Evolutionary conservation across 2,888 invertebrate species (phyloP).

Genomic region (Agrypnus murinus): DNA sequence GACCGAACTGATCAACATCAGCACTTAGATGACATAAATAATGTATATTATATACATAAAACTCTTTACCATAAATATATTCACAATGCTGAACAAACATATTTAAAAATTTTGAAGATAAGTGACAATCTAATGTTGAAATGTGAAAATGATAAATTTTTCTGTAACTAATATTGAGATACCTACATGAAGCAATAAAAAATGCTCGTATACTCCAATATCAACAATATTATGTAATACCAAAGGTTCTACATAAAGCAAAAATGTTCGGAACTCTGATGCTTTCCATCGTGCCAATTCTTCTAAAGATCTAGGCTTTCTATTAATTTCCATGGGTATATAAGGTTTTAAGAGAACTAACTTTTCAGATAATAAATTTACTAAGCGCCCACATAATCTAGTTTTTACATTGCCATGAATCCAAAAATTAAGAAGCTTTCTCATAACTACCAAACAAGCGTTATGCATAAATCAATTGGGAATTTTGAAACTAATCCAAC

Average conservation of each 20-base stretch:
- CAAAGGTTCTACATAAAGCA: conserved; percentile 50
- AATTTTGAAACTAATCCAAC: conserved; percentile 15
- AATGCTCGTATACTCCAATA: conserved; percentile 42
- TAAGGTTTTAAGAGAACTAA: conserved; percentile 8
- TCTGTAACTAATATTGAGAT: no score
- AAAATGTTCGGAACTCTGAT: conserved; percentile 46
- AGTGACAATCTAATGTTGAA: no score
- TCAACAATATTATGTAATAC: conserved; percentile 40
- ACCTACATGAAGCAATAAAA: no score
- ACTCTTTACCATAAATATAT: conserved; percentile 11
- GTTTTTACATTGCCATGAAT: conserved; percentile 4
- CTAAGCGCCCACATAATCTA: not conserved
- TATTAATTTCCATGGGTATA: conserved; percentile 47
- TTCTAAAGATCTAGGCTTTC: conserved; percentile 45
- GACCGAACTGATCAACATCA: conserved; percentile 29
- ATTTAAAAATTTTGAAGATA: conserved; percentile 33
- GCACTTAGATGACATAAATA: conserved; percentile 27
- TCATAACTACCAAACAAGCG: conserved; percentile 33
- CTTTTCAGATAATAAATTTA: not conserved
- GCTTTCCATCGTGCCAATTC: conserved; percentile 53
- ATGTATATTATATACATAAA: conserved; percentile 38
- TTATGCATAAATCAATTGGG: conserved; percentile 26
- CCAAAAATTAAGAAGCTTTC: conserved; percentile 26
- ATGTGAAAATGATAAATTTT: no score
- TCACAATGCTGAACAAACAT: conserved; percentile 32